phyloP scores from a whole-genome alignment of 2,113 vertebrate species.

The Dolichallabes microphthalmus region DNA sequence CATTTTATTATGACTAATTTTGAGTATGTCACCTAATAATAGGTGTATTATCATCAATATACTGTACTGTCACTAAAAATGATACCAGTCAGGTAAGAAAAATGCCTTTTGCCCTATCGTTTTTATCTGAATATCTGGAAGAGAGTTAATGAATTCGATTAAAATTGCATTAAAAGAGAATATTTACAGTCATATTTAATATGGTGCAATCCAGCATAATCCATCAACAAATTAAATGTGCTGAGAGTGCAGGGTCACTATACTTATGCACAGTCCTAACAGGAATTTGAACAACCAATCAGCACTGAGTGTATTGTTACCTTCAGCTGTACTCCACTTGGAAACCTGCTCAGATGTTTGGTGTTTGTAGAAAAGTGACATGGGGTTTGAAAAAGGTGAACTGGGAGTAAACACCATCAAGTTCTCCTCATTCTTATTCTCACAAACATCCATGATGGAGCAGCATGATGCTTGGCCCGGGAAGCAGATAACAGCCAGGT shows the following conservation, averaged over 20 bases:
- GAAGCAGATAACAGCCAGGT: constrained; percentile 88
- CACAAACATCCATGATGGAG: not conserved
- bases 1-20: not conserved
- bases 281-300: not conserved
- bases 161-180: not conserved
- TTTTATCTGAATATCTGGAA: not conserved
- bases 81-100: not conserved
- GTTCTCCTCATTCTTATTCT: not conserved
- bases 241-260: not conserved
- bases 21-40: not conserved
- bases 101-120: not conserved
- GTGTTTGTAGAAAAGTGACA: constrained; percentile 52
- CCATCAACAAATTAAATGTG: not conserved
- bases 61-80: not conserved
- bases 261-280: not conserved
- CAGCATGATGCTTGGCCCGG: constrained; percentile 68
- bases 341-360: not conserved
- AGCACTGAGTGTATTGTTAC: constrained; percentile 64
- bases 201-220: not conserved
- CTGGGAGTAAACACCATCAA: constrained; percentile 6
- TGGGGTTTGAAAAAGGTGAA: constrained; percentile 46
- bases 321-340: constrained; percentile 39
- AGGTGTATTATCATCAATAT: not conserved
- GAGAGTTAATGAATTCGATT: not conserved
- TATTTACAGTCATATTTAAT: too few species aligned